Percentiles rank a stretch among this genome's conserved stretches.
These are phyloP conservation scores for Pholis gunnellus DNA, from an alignment of 2,113 vertebrate genomes.

Conservation along the genomic window DNA sequence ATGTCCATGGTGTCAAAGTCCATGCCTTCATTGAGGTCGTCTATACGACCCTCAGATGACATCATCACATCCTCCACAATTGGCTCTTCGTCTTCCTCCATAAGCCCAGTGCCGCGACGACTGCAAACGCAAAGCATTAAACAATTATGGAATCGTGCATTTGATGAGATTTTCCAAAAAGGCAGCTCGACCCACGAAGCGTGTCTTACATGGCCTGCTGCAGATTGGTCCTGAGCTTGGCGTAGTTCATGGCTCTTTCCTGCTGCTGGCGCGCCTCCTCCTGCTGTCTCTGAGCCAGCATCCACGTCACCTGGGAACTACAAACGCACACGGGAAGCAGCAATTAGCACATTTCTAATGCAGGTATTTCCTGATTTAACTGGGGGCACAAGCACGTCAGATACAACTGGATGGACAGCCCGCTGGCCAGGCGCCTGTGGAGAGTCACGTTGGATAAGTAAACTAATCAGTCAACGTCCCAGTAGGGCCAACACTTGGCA, in stretches of 20 bases:
- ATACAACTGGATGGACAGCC: constrained; percentile 15
- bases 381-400: not conserved
- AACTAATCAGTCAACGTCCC: constrained; percentile 58
- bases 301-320: constrained; percentile 99
- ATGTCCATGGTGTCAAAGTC: constrained; percentile 99
- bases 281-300: constrained; percentile 98
- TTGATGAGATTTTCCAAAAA: not conserved
- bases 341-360: constrained; percentile 18
- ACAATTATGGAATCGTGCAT: constrained; percentile 17
- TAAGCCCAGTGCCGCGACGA: constrained; percentile 95
- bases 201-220: constrained; percentile 96
- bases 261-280: constrained; percentile 95
- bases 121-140: constrained; percentile 75
- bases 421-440: constrained; percentile 45
- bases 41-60: constrained; percentile 98
- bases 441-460: constrained; percentile 53
- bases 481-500: constrained; percentile 64
- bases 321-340: constrained; percentile 29
- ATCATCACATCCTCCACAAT: constrained; percentile 99
- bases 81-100: constrained; percentile 99
- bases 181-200: not conserved
- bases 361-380: constrained; percentile 19
- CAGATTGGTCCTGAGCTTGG: constrained; percentile 98
- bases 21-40: constrained; percentile 99
- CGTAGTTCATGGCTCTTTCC: constrained; percentile 98